Percentiles rank a stretch among this genome's conserved stretches.
Evolutionary conservation across 2,888 invertebrate genomes (phyloP).

Genomic region (Meiosimyza platycephala): DNA sequence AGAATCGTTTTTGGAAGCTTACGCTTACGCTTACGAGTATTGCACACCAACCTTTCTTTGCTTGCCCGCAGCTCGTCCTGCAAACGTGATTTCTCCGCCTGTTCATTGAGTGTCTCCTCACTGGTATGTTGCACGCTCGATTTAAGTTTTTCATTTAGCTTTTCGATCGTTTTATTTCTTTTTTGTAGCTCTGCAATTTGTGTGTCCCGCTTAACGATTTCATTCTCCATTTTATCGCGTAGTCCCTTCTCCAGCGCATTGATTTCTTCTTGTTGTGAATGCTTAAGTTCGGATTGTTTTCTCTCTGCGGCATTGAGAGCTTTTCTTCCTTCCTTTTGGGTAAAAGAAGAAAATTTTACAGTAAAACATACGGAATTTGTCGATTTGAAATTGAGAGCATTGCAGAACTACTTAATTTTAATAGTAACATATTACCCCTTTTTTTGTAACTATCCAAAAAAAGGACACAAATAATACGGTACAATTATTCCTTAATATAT

Average conservation of each 20-base stretch:
- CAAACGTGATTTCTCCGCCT: conserved; percentile 36
- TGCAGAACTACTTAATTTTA: no score
- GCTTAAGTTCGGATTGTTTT: conserved; percentile 38
- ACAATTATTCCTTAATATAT: neutral
- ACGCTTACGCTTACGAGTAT: neutral
- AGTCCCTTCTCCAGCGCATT: conserved; percentile 30
- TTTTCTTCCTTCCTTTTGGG: conserved; percentile 37
- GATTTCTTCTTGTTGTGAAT: conserved; percentile 36
- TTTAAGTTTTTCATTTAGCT: conserved; percentile 41
- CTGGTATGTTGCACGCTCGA: conserved; percentile 35
- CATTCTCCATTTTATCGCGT: conserved; percentile 24
- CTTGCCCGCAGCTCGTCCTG: conserved; percentile 38
- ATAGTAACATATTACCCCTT: no score
- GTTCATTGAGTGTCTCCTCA: conserved; percentile 35
- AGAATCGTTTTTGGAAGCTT: neutral
- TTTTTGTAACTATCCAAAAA: no score
- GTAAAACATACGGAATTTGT: neutral
- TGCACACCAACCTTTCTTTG: conserved; percentile 40
- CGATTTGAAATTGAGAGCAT: no score
- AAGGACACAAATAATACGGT: neutral
- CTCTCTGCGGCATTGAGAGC: conserved; percentile 36
- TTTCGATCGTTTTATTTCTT: conserved; percentile 40
- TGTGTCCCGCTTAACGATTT: conserved; percentile 37
- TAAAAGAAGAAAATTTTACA: neutral
- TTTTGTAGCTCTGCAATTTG: conserved; percentile 44